Base-by-base conservation (phyloP, 1,140 invertebrate genomes). In the Leptopilina clavipes region DNA sequence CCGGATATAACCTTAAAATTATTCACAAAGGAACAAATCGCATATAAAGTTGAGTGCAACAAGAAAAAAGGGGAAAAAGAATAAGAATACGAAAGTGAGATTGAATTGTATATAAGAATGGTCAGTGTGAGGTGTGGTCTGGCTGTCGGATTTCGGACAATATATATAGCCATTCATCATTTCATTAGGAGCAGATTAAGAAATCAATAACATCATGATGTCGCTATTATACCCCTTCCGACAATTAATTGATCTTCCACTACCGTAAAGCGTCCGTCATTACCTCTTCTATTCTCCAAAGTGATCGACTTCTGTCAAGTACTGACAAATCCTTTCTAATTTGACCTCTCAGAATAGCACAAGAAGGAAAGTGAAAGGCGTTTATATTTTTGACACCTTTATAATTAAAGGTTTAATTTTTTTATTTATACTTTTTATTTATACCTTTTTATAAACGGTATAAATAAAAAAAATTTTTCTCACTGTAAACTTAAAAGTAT, bases 151-250 rank as follows among this genome's bases (percentile, higher is more conserved):
- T 75, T 74, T 65, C 54, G 73, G 73, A 80, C 78, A 81, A 84
- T 84, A n/a, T n/a, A n/a, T n/a, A 77, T 71, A 78, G 81, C 78
- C 79, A 83, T 85, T 84, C 78, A 84, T 86, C 85, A 85, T 85
- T 83, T 80, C 76, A 81, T 85, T 84, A 83, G 78, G 75, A 82
- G 82, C 73, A 83, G 78, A 83, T 84, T 84, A 79, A 83, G 80
- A 84, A 82, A 84, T 84, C 81, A 86, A 86, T 86, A 82, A 77
- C 76, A 73, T 75, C 79, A 48, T 45, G 31, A 74, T 75, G 65
- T 70, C 44, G 70, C 22, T 75, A 48, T 31, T 40, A 45, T 75
- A 82, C 81, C 79, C 80, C 81, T 82, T 80, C 80, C 73, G 82
- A 76, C 72, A 79, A 81, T 79, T 85, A 83, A 86, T 86, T 80